Conservation (phyloP, 2,113 vertebrate species). For the Strix aluco region DNA sequence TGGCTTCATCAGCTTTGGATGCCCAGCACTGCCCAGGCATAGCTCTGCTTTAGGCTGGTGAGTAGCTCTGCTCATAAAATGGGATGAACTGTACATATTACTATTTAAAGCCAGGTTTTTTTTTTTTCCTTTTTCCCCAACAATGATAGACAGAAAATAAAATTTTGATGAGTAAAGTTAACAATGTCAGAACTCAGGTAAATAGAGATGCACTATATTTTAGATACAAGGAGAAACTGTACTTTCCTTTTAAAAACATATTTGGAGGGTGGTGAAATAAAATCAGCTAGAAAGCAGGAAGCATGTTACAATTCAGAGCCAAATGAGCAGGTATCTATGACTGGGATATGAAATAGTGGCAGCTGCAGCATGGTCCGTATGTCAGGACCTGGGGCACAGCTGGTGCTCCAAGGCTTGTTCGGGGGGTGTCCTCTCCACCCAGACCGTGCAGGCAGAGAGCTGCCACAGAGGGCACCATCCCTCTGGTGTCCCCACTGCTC, state of each 20-base stretch:
- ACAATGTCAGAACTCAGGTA: neutral
- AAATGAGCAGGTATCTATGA: neutral
- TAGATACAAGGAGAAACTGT: neutral
- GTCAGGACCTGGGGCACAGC: neutral
- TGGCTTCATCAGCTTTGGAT: neutral
- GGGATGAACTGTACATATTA: neutral
- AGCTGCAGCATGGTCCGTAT: neutral
- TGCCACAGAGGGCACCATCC: neutral
- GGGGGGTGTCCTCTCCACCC: neutral
- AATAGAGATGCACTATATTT: neutral
- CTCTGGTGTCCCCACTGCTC: neutral
- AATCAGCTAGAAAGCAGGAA: neutral
- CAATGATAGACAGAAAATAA: neutral
- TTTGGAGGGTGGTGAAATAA: fast-evolving
- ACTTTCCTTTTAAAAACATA: neutral
- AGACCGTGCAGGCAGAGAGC: neutral
- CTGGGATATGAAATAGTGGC: neutral
- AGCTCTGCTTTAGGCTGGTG: neutral
- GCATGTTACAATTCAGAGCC: neutral
- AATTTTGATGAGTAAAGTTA: neutral
- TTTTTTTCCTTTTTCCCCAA: neutral
- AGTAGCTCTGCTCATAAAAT: neutral
- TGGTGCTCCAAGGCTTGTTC: neutral
- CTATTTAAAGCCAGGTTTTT: neutral
- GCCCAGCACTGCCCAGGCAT: neutral